Evolutionary conservation across 2,888 invertebrate genomes (phyloP), one percentile per base, ranked within the genome.

Genomic region (Hyposoter dolosus): DNA sequence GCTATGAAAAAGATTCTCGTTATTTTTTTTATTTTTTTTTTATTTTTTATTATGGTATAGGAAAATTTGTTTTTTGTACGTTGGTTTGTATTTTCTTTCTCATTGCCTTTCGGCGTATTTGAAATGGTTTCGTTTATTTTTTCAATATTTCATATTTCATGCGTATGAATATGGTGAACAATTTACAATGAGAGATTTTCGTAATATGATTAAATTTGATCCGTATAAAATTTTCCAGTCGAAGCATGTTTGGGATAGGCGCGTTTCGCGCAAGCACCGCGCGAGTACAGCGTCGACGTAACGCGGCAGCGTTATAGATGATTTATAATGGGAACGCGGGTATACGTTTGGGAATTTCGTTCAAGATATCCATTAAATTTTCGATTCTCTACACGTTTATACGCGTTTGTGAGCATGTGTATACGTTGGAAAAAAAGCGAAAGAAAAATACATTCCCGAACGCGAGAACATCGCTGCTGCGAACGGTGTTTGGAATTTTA

Each of bases 401-500:
- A 71, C 71, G 45, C 12, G 45, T 10, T 3, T 40, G 43, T 19
- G 15, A n/a, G n/a, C n/a, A n/a, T 19, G 5, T 45, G 35, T 17
- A 28, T 60, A 15, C 28, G 15, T 32, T 66, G 40, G 32, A 28
- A 47, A 47, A 60, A 43, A 69, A 63, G 23, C 7, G 66, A 66
- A 23, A 9, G 28, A 76, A 75, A 80, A 80, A 80, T 43, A 76
- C 5, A 68, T 74, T 60, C 19, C n/a, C 15, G 66, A 77, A 77
- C 50, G 12, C 50, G 65, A 12, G 69, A 77, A 45, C 47, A 79
- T 69, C 45, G 43, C 50, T 12, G 15, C 50, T 17, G 15, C 32
- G 72, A 72, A 72, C 28, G 40, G 47, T 50, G 66, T 15, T n/a
- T 50, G 72, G 77, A 81, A 81, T 84, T 84, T 84, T 71, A 81